Evolutionary conservation across 2,113 vertebrate genomes (phyloP).

Genomic region (Crotalus tigris): DNA sequence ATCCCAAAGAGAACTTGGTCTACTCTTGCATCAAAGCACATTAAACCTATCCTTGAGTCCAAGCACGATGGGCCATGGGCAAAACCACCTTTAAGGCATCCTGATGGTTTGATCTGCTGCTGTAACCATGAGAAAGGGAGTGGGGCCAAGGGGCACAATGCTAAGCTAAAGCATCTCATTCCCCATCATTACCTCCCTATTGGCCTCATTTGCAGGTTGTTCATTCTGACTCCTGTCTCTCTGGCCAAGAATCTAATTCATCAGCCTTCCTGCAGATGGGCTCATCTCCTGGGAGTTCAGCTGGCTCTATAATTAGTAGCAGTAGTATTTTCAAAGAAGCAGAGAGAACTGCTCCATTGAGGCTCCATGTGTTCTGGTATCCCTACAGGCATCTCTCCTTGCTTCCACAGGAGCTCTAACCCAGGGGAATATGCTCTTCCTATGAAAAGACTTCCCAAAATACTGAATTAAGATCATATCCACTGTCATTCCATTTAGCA

Average conservation of each 20-base stretch:
- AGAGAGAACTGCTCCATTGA: neutral
- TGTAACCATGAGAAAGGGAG: slow-evolving; percentile 35
- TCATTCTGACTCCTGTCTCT: slow-evolving; percentile 42
- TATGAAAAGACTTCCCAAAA: neutral
- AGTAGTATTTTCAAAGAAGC: slow-evolving; percentile 27
- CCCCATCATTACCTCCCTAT: slow-evolving; percentile 46
- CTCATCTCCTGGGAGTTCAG: slow-evolving; percentile 51
- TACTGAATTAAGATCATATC: neutral
- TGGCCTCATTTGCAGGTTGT: slow-evolving; percentile 42
- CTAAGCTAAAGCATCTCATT: slow-evolving; percentile 41
- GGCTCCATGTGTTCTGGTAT: neutral
- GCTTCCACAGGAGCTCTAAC: neutral
- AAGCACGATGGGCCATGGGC: neutral
- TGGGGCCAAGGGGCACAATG: slow-evolving; percentile 23
- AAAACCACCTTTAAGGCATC: neutral
- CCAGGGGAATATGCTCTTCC: neutral
- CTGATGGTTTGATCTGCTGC: neutral
- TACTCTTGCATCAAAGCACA: neutral
- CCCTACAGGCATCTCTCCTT: neutral
- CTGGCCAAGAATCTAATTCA: slow-evolving; percentile 51
- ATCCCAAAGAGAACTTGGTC: neutral
- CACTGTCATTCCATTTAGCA: neutral
- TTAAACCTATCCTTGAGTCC: neutral
- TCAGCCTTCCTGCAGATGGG: slow-evolving; percentile 63
- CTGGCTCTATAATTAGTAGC: slow-evolving; percentile 39